These are phyloP conservation scores for Pogonomyrmex barbatus DNA, from an alignment of 1,140 invertebrate species.

Conservation along the genomic window DNA sequence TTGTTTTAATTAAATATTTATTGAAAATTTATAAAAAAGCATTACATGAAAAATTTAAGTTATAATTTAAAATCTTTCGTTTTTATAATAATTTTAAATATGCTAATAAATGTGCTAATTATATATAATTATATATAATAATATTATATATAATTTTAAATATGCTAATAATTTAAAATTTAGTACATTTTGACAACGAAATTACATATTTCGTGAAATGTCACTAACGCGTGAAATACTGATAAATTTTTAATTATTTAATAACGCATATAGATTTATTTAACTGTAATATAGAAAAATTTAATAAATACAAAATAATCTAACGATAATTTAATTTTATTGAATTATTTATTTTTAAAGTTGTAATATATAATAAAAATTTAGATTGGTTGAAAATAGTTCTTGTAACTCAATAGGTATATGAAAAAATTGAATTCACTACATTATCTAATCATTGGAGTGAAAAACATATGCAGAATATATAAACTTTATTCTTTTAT, in stretches of 20 bases:
- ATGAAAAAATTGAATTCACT: slow-evolving; percentile 2
- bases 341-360: slow-evolving; percentile 1
- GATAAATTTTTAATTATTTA: neutral
- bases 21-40: neutral
- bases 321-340: neutral
- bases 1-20: neutral
- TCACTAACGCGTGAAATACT: neutral
- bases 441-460: slow-evolving; percentile 12
- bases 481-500: neutral
- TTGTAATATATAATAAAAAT: neutral
- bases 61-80: neutral
- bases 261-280: neutral
- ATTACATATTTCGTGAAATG: no score
- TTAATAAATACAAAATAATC: neutral
- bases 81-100: neutral
- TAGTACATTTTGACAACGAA: neutral
- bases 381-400: neutral
- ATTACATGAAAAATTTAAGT: neutral
- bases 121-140: no score
- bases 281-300: neutral
- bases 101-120: no score
- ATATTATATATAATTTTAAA: neutral
- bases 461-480: neutral
- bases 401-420: neutral
- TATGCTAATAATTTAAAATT: neutral